Evolutionary conservation across 2,797 vertebrate species (phyloP), one percentile per base, ranked within the genome.

Genomic region (Kryptopterus vitreolus): DNA sequence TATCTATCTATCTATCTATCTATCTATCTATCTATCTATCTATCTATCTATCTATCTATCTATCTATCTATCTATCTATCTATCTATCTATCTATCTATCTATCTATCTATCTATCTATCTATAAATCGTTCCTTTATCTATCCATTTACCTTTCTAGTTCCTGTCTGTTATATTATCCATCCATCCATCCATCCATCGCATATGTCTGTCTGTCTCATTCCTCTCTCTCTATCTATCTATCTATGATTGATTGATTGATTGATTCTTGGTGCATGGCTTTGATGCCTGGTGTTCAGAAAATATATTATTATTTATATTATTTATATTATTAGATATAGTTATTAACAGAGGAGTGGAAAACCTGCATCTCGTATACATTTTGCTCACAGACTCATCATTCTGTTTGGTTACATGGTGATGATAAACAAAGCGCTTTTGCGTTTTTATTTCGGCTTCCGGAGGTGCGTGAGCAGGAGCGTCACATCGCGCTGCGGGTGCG

Each of bases 401-500:
- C 35, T 61, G 13, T 26, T 48, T 11, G 13, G 9, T 24, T 20
- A 58, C 22, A 48, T 68, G n/a, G 24, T 43, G 9, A 48, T 2
- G 12, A 12, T 35, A 38, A 73, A 22, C 2, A 43, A 43, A 43
- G 13, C 33, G 31, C 55, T 9, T 69, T 61, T 38, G 31, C 55
- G 13, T 69, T 61, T 75, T 20, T 66, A 0, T 52, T n/a, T 33
- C 76, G 20, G 52, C 61, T n/a, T 10, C 55, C 35, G 24, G 85
- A 99, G 98, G 97, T 99, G 82, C 94, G 98, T 79, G 96, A 98
- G 87, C 98, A 98, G 85, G 95, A 99, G 88, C 93, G 94, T 48
- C 70, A 81, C 83, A 95, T 98, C 0, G 93, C 97, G 0, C 91
- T 89, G 74, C 94, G 94, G 82, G 95, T 97, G 83, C 93, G 96